A percentile compares a stretch with the other conserved stretches of the same genome.
phyloP scores from a whole-genome alignment of 92 coral and sea anemone species.

The Porites cylindrica region DNA sequence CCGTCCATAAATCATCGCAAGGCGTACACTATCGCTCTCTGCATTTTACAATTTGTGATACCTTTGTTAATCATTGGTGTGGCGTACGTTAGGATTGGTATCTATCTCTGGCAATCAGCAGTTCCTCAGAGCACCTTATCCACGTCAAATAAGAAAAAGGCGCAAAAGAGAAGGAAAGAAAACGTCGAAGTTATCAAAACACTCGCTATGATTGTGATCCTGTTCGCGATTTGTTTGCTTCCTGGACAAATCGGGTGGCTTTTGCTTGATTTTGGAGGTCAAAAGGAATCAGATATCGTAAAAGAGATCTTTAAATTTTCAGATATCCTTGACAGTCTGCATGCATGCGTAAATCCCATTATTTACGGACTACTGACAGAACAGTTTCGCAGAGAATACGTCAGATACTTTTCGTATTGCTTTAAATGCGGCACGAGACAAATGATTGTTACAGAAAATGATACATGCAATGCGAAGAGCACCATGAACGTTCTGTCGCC shows the following conservation, averaged over 20 bases:
- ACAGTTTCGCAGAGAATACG: constrained; percentile 79
- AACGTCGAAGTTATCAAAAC: constrained; percentile 80
- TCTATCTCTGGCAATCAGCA: constrained; percentile 46
- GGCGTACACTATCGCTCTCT: constrained; percentile 72
- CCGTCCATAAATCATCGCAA: constrained; percentile 51
- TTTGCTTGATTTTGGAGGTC: constrained; percentile 72
- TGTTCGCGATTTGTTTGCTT: constrained; percentile 76
- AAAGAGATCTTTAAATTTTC: constrained; percentile 53
- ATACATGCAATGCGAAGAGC: not conserved
- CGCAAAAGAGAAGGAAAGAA: constrained; percentile 60
- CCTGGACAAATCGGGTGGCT: constrained; percentile 91
- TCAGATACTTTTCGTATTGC: constrained; percentile 31
- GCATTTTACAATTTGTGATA: constrained; percentile 71
- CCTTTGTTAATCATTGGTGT: constrained; percentile 73
- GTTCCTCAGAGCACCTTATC: constrained; percentile 57
- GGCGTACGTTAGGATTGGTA: constrained; percentile 73
- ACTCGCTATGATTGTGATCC: constrained; percentile 71
- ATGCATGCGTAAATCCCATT: constrained; percentile 85
- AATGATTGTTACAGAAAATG: not conserved
- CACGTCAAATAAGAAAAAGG: constrained; percentile 2
- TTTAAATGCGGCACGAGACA: constrained; percentile 16
- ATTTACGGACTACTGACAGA: constrained; percentile 81
- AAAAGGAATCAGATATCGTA: constrained; percentile 10
- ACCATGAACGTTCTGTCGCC: constrained; percentile 9
- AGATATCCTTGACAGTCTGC: constrained; percentile 70